Percentiles rank a stretch among this genome's conserved stretches.
Conservation (phyloP, 2,888 invertebrate species). For the Caenorhabditis auriculariae region DNA sequence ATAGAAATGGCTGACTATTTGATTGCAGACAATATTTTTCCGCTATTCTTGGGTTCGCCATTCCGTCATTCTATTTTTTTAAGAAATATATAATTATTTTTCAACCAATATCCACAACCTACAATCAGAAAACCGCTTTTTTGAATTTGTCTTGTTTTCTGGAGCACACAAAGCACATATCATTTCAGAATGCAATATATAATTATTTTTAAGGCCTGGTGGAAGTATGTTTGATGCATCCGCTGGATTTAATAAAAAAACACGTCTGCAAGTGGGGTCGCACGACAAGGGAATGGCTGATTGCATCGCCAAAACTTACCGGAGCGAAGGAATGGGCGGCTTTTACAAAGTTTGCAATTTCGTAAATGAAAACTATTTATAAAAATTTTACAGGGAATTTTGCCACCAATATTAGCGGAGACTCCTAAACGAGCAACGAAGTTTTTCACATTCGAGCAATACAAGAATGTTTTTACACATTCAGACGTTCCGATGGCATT, state of each 20-base stretch:
- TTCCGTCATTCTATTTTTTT: too few species aligned
- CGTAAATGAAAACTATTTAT: not conserved
- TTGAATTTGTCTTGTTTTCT: too few species aligned
- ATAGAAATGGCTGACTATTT: too few species aligned
- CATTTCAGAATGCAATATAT: not conserved
- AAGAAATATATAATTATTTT: too few species aligned
- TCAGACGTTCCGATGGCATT: constrained; percentile 38
- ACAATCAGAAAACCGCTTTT: too few species aligned
- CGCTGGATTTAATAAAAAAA: constrained; percentile 89
- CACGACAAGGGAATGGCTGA: constrained; percentile 75
- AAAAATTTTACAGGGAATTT: constrained; percentile 75
- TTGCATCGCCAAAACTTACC: constrained; percentile 86
- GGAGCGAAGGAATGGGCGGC: constrained; percentile 74
- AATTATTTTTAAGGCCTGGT: constrained; percentile 73
- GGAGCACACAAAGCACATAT: not conserved
- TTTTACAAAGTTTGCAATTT: constrained; percentile 42
- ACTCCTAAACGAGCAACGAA: constrained; percentile 92
- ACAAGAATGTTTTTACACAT: constrained; percentile 82
- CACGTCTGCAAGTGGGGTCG: constrained; percentile 79
- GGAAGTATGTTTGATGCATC: constrained; percentile 92
- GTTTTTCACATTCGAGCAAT: constrained; percentile 91
- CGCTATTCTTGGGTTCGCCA: not conserved
- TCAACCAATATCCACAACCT: too few species aligned
- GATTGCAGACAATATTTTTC: too few species aligned
- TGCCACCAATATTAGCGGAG: constrained; percentile 89